A percentile compares a stretch with the other conserved stretches of the same genome.
These are phyloP conservation scores for Drosophila azteca DNA, from an alignment of 1,140 invertebrate genomes.

Conservation along the genomic window DNA sequence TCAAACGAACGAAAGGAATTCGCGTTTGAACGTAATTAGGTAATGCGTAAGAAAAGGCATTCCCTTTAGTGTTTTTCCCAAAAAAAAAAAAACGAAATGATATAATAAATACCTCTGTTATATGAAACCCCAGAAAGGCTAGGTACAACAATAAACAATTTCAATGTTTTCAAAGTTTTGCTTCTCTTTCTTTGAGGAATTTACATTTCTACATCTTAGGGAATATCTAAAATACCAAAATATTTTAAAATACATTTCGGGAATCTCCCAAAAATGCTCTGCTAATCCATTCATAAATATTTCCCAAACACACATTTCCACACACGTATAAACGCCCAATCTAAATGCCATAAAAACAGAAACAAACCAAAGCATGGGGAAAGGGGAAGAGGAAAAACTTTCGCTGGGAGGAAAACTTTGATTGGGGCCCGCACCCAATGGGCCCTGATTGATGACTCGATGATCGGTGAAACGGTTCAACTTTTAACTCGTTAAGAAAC, in stretches of 20 bases:
- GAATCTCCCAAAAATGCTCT: conserved; percentile 21
- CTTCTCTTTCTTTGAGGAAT: conserved; percentile 1
- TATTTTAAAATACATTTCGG: conserved; percentile 24
- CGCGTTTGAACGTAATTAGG: not conserved
- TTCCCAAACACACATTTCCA: conserved; percentile 30
- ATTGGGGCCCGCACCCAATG: conserved; percentile 32
- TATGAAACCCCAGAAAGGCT: not conserved
- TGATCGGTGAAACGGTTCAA: conserved; percentile 60
- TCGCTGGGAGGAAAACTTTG: conserved; percentile 59
- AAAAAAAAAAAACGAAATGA: conserved; percentile 28
- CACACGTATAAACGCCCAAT: conserved; percentile 61
- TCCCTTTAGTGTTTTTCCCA: conserved; percentile 62
- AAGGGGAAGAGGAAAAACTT: conserved; percentile 39
- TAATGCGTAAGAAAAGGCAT: conserved; percentile 21
- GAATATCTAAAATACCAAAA: conserved; percentile 22
- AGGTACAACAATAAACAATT: too few relatives aligned
- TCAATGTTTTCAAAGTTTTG: too few relatives aligned
- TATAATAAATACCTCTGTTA: conserved; percentile 43
- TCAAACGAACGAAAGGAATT: conserved; percentile 50
- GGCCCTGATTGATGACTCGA: conserved; percentile 68
- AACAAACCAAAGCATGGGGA: conserved; percentile 16
- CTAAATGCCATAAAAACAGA: conserved; percentile 70
- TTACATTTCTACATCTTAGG: not conserved
- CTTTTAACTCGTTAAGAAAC: conserved; percentile 76
- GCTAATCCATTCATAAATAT: conserved; percentile 71